phyloP scores from a whole-genome alignment of 1,140 invertebrate species.

The Diachasma alloeum region DNA sequence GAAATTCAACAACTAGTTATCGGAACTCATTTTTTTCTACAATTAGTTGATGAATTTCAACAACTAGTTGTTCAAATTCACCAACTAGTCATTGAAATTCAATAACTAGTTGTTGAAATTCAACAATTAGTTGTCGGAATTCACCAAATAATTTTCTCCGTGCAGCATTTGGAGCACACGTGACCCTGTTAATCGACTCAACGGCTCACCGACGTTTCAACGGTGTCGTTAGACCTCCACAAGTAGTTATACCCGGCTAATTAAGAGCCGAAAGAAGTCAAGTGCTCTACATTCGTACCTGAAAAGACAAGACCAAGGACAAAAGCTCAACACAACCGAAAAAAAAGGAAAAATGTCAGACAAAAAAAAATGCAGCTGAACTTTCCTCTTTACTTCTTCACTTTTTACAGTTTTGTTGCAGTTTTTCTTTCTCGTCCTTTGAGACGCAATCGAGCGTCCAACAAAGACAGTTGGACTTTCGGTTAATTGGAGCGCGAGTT shows the following conservation, averaged over 20 bases:
- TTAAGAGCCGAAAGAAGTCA: background rate
- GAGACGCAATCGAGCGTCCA: background rate
- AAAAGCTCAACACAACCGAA: background rate
- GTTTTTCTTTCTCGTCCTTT: background rate
- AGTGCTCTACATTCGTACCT: background rate
- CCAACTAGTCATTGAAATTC: no score
- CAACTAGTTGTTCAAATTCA: no score
- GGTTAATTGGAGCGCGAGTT: background rate
- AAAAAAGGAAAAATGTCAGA: background rate
- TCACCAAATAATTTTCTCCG: no score
- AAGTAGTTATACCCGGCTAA: background rate
- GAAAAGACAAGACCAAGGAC: background rate
- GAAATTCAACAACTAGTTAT: no score
- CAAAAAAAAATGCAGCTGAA: background rate
- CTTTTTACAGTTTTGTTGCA: background rate
- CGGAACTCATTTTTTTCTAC: no score
- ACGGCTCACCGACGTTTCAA: background rate
- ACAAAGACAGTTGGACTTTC: background rate
- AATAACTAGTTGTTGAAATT: no score
- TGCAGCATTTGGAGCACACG: background rate
- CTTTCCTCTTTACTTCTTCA: slow-evolving; percentile 2
- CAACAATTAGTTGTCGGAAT: no score
- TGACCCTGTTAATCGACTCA: background rate
- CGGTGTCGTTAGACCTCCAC: background rate
- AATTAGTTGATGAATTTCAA: no score